Conservation (phyloP, 2,888 invertebrate genomes). For the Keiferia lycopersicella region DNA sequence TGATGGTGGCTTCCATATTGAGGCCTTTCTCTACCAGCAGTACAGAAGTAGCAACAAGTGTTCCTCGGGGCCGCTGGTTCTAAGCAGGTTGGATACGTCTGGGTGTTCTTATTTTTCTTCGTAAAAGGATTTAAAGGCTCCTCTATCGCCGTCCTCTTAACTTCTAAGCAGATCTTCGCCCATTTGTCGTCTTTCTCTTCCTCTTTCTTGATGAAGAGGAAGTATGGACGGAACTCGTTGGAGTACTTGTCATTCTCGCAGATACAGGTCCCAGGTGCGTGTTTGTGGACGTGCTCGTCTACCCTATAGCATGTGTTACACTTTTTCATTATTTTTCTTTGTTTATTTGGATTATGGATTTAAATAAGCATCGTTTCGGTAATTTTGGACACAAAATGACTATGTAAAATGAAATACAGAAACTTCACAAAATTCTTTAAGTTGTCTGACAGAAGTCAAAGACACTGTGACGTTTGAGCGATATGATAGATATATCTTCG, state of each 20-base stretch:
- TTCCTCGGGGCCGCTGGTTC: slow-evolving; percentile 66
- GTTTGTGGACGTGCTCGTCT: not conserved
- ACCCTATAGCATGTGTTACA: not conserved
- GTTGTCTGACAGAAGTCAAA: too few relatives aligned
- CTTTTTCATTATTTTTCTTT: not conserved
- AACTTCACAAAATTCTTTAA: too few relatives aligned
- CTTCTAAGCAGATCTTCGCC: slow-evolving; percentile 68
- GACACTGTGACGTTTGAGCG: too few relatives aligned
- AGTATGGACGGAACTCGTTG: slow-evolving; percentile 69
- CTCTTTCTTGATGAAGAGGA: slow-evolving; percentile 63
- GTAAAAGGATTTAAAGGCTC: slow-evolving; percentile 63
- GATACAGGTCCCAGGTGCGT: not conserved
- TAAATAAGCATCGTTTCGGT: too few relatives aligned
- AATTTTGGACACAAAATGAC: too few relatives aligned
- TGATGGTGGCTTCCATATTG: too few relatives aligned
- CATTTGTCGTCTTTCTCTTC: slow-evolving; percentile 72
- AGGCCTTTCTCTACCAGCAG: not conserved
- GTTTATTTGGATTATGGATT: not conserved
- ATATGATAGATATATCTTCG: too few relatives aligned
- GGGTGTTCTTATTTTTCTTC: slow-evolving; percentile 59
- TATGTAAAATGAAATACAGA: too few relatives aligned
- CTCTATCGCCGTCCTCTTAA: slow-evolving; percentile 52
- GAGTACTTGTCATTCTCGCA: slow-evolving; percentile 39
- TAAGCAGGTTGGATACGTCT: slow-evolving; percentile 66
- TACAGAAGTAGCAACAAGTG: slow-evolving; percentile 62